phyloP scores from a whole-genome alignment of 2,888 invertebrate species.

The Hirtodrosophila confusa region DNA sequence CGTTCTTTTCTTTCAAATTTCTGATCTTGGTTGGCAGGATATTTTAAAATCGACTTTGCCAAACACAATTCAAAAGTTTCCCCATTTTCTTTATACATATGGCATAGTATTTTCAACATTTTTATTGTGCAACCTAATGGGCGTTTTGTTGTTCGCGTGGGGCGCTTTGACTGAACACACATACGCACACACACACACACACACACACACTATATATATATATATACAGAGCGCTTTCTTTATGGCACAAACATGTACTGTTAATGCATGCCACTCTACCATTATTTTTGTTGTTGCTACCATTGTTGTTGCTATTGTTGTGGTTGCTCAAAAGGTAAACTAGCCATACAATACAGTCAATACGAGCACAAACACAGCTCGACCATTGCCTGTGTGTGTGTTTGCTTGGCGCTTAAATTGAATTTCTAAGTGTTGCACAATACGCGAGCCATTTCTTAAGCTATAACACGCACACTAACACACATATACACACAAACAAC shows the following conservation, averaged over 20 bases:
- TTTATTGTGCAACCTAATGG: slow-evolving; percentile 74
- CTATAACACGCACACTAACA: slow-evolving; percentile 16
- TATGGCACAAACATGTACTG: slow-evolving; percentile 68
- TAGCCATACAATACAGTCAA: slow-evolving; percentile 56
- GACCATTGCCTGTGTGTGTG: slow-evolving; percentile 21
- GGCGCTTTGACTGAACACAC: slow-evolving; percentile 42
- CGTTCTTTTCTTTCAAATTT: neutral
- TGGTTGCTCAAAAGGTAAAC: slow-evolving; percentile 59
- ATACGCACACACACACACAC: slow-evolving; percentile 14
- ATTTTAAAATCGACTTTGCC: slow-evolving; percentile 6
- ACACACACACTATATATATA: slow-evolving; percentile 11
- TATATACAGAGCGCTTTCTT: slow-evolving; percentile 42
- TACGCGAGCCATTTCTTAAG: slow-evolving; percentile 44
- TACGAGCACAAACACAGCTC: slow-evolving; percentile 12
- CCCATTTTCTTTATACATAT: slow-evolving; percentile 33
- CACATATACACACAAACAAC: slow-evolving; percentile 3
- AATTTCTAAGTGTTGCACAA: slow-evolving; percentile 70
- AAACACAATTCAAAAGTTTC: slow-evolving; percentile 21
- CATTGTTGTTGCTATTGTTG: slow-evolving; percentile 40
- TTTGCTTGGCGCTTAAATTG: slow-evolving; percentile 60
- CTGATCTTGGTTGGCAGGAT: neutral
- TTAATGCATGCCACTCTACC: slow-evolving; percentile 63
- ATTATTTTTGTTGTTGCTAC: slow-evolving; percentile 25
- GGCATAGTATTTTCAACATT: slow-evolving; percentile 71
- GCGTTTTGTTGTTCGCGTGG: slow-evolving; percentile 65